Conservation (phyloP, 2,797 vertebrate species). For the Micrastur ruficollis region DNA sequence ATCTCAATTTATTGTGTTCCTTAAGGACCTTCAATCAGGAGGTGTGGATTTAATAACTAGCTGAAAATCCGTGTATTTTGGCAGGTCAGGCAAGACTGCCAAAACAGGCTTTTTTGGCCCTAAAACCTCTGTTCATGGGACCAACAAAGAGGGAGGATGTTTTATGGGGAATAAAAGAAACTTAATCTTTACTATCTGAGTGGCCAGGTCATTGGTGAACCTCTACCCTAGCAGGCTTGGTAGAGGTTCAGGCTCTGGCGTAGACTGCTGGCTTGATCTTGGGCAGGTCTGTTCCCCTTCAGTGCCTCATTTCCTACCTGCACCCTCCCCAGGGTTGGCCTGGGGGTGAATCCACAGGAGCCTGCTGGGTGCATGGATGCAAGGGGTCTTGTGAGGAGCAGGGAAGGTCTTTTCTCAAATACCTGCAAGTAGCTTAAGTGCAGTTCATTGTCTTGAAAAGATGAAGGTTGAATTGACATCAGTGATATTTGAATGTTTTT, state of each 20-base stretch:
- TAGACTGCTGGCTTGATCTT: not conserved
- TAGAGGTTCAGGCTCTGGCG: not conserved
- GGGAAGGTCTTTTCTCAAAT: not conserved
- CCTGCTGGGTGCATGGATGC: fast-evolving
- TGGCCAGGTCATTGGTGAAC: not conserved
- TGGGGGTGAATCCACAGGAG: not conserved
- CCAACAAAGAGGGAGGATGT: not conserved
- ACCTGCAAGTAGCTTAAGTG: not conserved
- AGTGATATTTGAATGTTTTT: not conserved
- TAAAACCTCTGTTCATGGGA: not conserved
- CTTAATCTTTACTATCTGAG: not conserved
- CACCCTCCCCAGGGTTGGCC: not conserved
- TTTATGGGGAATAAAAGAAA: not conserved
- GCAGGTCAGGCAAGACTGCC: not conserved
- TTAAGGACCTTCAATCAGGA: not conserved
- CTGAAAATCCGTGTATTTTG: not conserved
- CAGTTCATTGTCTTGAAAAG: not conserved
- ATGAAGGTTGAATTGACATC: not conserved
- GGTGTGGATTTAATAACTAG: not conserved
- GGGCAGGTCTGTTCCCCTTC: not conserved
- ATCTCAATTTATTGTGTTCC: not conserved
- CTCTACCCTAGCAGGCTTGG: not conserved
- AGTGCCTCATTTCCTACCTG: not conserved
- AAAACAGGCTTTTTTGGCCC: not conserved
- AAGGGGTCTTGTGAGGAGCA: not conserved